These are phyloP conservation scores for Cryptomyrus ogoouensis DNA, from an alignment of 2,113 vertebrate genomes.

Conservation along the genomic window DNA sequence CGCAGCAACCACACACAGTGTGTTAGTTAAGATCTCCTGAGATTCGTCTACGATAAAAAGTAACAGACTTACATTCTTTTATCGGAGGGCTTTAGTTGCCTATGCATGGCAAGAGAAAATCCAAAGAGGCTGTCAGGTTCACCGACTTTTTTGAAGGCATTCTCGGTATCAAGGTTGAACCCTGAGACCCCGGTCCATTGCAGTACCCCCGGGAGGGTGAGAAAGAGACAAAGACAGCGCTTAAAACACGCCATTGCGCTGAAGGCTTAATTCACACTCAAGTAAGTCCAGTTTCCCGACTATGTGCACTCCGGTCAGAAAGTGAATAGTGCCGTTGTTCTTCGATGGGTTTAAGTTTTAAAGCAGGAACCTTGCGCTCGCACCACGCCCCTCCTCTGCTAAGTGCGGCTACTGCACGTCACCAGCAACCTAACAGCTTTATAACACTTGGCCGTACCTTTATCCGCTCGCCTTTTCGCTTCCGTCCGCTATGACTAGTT, in stretches of 20 bases:
- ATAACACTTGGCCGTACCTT: neutral
- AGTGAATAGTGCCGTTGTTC: constrained; percentile 18
- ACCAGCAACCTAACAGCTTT: neutral
- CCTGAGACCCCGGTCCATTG: constrained; percentile 47
- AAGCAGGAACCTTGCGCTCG: neutral
- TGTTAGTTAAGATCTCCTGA: neutral
- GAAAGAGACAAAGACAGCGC: constrained; percentile 46
- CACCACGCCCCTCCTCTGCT: constrained; percentile 37
- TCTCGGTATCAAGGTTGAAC: constrained; percentile 66
- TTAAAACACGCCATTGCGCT: constrained; percentile 16
- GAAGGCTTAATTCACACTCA: neutral
- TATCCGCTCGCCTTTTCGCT: neutral
- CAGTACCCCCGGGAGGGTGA: constrained; percentile 33
- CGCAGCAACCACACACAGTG: neutral
- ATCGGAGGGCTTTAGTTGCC: constrained; percentile 61
- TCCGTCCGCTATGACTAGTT: neutral
- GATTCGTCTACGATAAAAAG: neutral
- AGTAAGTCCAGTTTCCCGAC: neutral
- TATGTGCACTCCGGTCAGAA: neutral
- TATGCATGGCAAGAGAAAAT: constrained; percentile 71
- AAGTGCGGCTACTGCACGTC: neutral
- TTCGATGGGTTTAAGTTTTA: constrained; percentile 15
- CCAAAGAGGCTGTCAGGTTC: constrained; percentile 66
- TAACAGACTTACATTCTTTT: constrained; percentile 63
- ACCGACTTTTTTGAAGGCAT: constrained; percentile 60